Conservation (phyloP, 2,797 vertebrate genomes). For the Enteromius unitaeniatus region DNA sequence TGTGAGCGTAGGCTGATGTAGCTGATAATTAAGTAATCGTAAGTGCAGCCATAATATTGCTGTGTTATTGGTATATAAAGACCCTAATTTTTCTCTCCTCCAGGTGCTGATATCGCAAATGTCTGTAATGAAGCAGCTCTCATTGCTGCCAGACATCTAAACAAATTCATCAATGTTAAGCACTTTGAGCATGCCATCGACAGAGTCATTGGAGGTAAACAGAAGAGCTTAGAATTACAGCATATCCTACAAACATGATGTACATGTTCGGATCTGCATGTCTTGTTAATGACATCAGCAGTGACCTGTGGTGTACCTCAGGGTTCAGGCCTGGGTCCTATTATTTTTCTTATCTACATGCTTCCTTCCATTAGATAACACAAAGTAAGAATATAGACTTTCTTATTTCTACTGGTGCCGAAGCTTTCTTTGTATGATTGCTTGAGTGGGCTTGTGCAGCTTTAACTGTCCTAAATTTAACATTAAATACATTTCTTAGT, state of each 20-base stretch:
- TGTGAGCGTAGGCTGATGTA: background rate
- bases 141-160: slow-evolving; percentile 77
- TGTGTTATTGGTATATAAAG: slow-evolving; percentile 7
- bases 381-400: background rate
- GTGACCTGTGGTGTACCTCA: slow-evolving; percentile 16
- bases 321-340: slow-evolving; percentile 4
- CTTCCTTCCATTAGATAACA: background rate
- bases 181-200: slow-evolving; percentile 85
- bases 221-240: background rate
- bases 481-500: background rate
- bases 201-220: slow-evolving; percentile 81
- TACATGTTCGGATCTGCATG: background rate
- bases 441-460: background rate
- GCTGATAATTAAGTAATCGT: background rate
- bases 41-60: background rate
- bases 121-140: slow-evolving; percentile 84
- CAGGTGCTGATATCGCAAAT: slow-evolving; percentile 77
- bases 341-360: background rate
- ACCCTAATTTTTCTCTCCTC: background rate
- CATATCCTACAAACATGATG: background rate
- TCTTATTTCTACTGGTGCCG: background rate
- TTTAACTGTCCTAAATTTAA: background rate
- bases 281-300: background rate
- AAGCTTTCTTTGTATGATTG: background rate
- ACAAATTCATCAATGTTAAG: slow-evolving; percentile 67